phyloP scores from a whole-genome alignment of 1,140 invertebrate genomes.

The Tribolium madens region DNA sequence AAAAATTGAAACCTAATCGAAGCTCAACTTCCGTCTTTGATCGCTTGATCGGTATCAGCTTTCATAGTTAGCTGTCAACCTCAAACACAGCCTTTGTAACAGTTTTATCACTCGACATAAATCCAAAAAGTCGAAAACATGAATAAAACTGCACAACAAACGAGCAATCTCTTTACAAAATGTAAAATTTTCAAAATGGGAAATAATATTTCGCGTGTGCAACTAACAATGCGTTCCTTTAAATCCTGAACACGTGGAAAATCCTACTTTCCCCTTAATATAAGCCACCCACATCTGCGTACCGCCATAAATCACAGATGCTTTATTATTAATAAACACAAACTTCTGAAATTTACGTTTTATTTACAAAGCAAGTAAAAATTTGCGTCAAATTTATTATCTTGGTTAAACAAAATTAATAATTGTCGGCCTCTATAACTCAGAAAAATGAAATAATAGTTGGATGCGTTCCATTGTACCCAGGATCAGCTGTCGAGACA shows the following conservation, averaged over 20 bases:
- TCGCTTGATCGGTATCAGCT: neutral
- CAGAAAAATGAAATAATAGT: neutral
- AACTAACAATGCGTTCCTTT: neutral
- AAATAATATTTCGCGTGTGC: neutral
- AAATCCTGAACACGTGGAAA: neutral
- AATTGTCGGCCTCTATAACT: neutral
- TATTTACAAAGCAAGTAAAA: slow-evolving; percentile 14
- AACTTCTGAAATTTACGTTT: slow-evolving; percentile 6
- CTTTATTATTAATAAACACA: slow-evolving; percentile 15
- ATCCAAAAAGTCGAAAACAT: neutral
- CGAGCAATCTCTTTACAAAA: too few relatives aligned
- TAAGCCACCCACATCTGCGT: neutral
- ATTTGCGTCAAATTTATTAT: neutral
- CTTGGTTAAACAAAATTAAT: neutral
- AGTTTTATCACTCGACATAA: neutral
- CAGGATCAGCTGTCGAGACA: slow-evolving; percentile 33
- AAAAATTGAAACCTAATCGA: neutral
- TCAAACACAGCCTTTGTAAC: neutral
- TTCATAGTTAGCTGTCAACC: neutral
- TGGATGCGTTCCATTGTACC: neutral
- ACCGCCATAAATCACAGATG: neutral
- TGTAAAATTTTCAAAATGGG: neutral
- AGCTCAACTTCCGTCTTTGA: neutral
- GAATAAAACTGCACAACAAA: neutral
- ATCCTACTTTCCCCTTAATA: neutral